Percentiles rank a stretch among this genome's conserved stretches.
These are phyloP conservation scores for Dipodomys spectabilis DNA, from an alignment of 2,113 vertebrate species.

Conservation along the genomic window DNA sequence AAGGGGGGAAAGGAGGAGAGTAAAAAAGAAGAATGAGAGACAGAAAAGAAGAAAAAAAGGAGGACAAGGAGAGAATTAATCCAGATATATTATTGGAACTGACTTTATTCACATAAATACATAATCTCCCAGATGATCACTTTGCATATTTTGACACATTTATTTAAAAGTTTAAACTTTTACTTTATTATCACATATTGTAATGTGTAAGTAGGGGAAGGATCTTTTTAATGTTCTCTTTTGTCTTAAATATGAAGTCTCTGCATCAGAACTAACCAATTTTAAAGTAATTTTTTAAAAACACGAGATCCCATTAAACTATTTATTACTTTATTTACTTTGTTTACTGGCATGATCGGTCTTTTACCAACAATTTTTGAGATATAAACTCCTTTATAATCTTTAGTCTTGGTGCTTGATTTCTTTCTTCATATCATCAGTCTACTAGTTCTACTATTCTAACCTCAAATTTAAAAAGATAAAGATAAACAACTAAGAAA, in stretches of 20 bases:
- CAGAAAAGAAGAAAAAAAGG: not conserved
- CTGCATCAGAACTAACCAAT: constrained; percentile 28
- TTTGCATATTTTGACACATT: constrained; percentile 62
- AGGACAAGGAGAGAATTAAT: constrained; percentile 11
- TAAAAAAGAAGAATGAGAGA: not conserved
- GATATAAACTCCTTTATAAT: not conserved
- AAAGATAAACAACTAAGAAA: not conserved
- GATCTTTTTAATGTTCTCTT: constrained; percentile 20
- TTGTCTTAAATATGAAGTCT: constrained; percentile 53
- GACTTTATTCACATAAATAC: constrained; percentile 64
- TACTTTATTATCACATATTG: constrained; percentile 43
- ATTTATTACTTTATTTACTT: not conserved
- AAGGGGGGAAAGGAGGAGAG: not conserved
- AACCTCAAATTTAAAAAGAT: not conserved
- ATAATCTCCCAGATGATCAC: constrained; percentile 38
- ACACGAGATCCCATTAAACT: constrained; percentile 1
- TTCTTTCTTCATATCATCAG: not conserved
- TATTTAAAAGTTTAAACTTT: constrained; percentile 48
- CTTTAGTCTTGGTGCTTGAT: not conserved
- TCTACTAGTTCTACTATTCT: not conserved
- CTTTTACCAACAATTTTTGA: not conserved
- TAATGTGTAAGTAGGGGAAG: constrained; percentile 14
- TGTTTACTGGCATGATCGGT: not conserved
- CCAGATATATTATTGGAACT: constrained; percentile 30
- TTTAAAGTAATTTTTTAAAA: constrained; percentile 19